Conservation (phyloP, 1,140 invertebrate genomes). For the Antheraea pernyi region DNA sequence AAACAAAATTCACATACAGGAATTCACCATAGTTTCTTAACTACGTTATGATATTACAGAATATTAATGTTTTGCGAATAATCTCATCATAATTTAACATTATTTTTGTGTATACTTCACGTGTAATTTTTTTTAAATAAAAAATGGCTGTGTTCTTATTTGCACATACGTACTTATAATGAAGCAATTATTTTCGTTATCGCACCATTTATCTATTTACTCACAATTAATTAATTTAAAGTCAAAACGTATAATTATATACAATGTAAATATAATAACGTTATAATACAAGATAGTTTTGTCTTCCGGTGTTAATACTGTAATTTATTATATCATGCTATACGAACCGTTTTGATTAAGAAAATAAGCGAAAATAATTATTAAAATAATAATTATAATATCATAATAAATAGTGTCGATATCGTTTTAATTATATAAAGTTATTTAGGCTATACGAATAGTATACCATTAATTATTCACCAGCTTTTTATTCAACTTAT, state of each 20-base stretch:
- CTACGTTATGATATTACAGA: not conserved
- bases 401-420: not conserved
- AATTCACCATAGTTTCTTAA: not conserved
- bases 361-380: not conserved
- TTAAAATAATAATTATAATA: not conserved
- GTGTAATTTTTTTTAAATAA: not conserved
- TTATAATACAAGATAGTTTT: not conserved
- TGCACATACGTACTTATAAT: not conserved
- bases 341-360: not conserved
- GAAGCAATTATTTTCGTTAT: not conserved
- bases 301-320: not conserved
- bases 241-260: not conserved
- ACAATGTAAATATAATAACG: not conserved
- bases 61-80: not conserved
- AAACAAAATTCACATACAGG: not conserved
- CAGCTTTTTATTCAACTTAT: not conserved
- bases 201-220: not conserved
- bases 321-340: too few species aligned
- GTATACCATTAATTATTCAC: not conserved
- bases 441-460: not conserved
- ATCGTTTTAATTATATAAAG: not conserved
- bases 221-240: not conserved
- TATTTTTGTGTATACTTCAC: not conserved
- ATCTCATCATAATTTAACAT: not conserved
- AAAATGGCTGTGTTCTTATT: slow-evolving; percentile 4